Evolutionary conservation across 2,113 vertebrate species (phyloP).

Genomic region (Pedionomus torquatus): DNA sequence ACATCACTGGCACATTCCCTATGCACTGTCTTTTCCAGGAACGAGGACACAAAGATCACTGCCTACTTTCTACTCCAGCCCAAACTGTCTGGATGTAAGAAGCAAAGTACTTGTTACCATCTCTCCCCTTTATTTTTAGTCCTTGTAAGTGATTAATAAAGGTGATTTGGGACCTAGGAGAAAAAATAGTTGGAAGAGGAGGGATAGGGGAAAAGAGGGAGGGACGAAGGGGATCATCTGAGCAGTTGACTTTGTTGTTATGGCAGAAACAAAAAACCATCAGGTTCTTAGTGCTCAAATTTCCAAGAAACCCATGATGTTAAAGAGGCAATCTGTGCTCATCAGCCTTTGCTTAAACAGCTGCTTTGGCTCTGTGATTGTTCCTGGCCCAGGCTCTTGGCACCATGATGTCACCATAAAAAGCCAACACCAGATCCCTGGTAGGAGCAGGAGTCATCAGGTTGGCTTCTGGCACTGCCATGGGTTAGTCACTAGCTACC

Average conservation of each 20-base stretch:
- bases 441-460: background rate
- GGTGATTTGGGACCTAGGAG: background rate
- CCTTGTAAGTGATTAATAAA: background rate
- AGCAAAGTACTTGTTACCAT: background rate
- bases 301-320: background rate
- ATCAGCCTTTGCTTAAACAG: background rate
- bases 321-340: background rate
- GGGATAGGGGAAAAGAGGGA: background rate
- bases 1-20: background rate
- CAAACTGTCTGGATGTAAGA: background rate
- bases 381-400: background rate
- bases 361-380: background rate
- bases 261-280: background rate
- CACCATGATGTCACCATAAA: rapidly evolving
- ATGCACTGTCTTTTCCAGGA: background rate
- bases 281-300: background rate
- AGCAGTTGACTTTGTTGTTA: background rate
- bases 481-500: background rate
- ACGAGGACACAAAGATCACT: background rate
- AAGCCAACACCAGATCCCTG: background rate
- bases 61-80: background rate
- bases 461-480: background rate
- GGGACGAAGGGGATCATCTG: background rate
- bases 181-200: background rate
- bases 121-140: background rate